These are phyloP conservation scores for Cyprinus carpio DNA, from an alignment of 2,113 vertebrate species.

Conservation along the genomic window DNA sequence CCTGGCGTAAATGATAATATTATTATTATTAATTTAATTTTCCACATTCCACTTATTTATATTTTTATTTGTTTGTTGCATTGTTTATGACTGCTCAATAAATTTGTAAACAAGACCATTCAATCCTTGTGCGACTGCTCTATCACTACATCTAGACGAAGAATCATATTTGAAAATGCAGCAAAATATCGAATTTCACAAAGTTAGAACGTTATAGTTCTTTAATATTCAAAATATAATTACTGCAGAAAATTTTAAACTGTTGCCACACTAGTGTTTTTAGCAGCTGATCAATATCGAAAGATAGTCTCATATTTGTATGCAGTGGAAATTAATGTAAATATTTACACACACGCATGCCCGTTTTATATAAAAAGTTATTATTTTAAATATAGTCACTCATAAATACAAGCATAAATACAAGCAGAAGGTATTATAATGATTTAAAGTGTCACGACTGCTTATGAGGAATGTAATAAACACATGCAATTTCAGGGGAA, in stretches of 20 bases:
- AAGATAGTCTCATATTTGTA: not conserved
- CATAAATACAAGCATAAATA: not conserved
- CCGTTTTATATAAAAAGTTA: not conserved
- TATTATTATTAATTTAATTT: slow-evolving; percentile 67
- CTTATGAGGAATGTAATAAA: not conserved
- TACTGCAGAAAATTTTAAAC: not conserved
- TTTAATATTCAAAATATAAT: not conserved
- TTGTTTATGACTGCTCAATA: slow-evolving; percentile 53
- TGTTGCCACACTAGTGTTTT: not conserved
- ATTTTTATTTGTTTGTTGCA: slow-evolving; percentile 64
- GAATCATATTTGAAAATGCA: not conserved
- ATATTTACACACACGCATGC: not conserved
- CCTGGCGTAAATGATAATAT: slow-evolving; percentile 72
- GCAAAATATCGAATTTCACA: too few relatives aligned
- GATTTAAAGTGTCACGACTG: not conserved
- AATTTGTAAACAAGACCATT: slow-evolving; percentile 24
- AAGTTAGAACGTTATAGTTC: not conserved
- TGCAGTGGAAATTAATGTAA: not conserved
- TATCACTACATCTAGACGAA: not conserved
- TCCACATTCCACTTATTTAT: slow-evolving; percentile 65
- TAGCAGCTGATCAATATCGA: not conserved
- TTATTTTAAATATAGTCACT: not conserved
- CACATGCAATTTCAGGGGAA: not conserved
- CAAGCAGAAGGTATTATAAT: not conserved
- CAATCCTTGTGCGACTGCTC: not conserved